A percentile compares a stretch with the other conserved stretches of the same genome.
Evolutionary conservation across 2,888 invertebrate species (phyloP).

Genomic region (Macrophya alboannulata): DNA sequence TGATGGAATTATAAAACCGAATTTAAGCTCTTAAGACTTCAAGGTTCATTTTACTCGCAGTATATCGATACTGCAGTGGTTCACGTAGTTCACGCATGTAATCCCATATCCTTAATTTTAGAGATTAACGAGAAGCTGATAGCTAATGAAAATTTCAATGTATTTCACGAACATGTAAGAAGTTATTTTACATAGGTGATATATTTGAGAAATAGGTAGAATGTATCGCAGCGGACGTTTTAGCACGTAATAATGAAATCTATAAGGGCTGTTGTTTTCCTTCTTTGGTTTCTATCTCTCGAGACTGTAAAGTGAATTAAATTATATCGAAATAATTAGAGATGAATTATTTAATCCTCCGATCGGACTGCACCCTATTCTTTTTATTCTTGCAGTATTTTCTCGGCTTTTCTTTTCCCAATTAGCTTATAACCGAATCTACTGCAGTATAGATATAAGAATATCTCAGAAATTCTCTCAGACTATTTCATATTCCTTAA

Average conservation of each 20-base stretch:
- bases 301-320: constrained; percentile 38
- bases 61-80: too few relatives aligned
- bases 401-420: constrained; percentile 39
- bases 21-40: too few relatives aligned
- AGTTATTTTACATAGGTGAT: not conserved
- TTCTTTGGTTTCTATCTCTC: not conserved
- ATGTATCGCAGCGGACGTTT: not conserved
- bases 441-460: too few relatives aligned
- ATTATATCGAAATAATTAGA: constrained; percentile 41
- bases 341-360: constrained; percentile 46
- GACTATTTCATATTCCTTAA: not conserved
- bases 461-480: not conserved
- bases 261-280: not conserved
- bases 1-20: too few relatives aligned
- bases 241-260: not conserved
- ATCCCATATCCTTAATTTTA: not conserved
- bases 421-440: constrained; percentile 47
- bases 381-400: not conserved
- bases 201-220: not conserved
- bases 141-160: not conserved
- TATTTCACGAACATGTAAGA: not conserved
- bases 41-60: too few relatives aligned
- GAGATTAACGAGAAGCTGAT: not conserved
- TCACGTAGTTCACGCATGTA: too few relatives aligned
- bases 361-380: constrained; percentile 20